Evolutionary conservation across 2,113 vertebrate genomes (phyloP), one percentile per base, ranked within the genome.

Genomic region (Cricetomys ansorgei): DNA sequence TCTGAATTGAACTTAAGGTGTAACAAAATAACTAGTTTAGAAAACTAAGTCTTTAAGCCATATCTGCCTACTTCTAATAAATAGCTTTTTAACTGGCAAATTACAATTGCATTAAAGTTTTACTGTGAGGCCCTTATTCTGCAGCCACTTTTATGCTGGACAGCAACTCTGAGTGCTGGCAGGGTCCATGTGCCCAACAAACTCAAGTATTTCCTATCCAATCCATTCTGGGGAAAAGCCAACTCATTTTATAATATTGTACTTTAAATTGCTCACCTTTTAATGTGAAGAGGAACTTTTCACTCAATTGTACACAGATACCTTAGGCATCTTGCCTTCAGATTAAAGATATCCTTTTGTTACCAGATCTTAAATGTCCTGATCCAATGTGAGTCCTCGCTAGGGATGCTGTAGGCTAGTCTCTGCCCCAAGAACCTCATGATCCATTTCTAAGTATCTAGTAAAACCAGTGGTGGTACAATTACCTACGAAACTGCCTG

Each of bases 391-490:
- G n/a, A n/a, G n/a, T n/a, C n/a, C n/a, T n/a, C n/a, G n/a, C n/a
- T n/a, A n/a, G n/a, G n/a, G n/a, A n/a, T n/a, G n/a, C n/a, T n/a
- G n/a, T n/a, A n/a, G n/a, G n/a, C n/a, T n/a, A n/a, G n/a, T n/a
- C n/a, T n/a, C 21, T 89, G 8, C 62, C 65, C 34, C 90, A 73
- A 87, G 93, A 89, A 88, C 43, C 29, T 80, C 25, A 95, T 17
- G 34, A 77, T 85, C n/a, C 37, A 75, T 59, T 34, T 48, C n/a
- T 92, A 87, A 86, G 69, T 53, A 90, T 40, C 11, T 55, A 55
- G 48, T 84, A 96, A 97, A 97, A 72, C 37, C 5, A 93, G 27
- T 64, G 19, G 73, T 88, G 3, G 6, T 37, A 92, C 15, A 89
- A 84, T 92, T 69, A 72, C 93, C 88, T 88, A 89, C 27, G 79